Conservation (phyloP, 2,113 vertebrate species). For the Scomber colias region DNA sequence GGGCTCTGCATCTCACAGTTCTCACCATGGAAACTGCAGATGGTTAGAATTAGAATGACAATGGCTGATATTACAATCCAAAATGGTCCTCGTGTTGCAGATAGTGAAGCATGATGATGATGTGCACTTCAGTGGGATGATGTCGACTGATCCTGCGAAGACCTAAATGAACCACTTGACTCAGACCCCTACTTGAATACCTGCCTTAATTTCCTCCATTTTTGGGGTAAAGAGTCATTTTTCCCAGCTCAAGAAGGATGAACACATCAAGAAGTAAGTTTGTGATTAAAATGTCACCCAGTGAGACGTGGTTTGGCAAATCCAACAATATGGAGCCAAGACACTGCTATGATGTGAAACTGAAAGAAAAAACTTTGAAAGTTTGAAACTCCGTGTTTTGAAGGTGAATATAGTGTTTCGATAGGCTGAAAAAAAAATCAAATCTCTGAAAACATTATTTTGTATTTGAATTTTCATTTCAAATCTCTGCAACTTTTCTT, state of each 20-base stretch:
- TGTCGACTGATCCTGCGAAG: background rate
- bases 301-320: conserved; percentile 43
- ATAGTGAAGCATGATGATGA: conserved; percentile 27
- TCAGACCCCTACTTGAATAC: conserved; percentile 13
- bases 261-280: conserved; percentile 15
- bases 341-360: no score
- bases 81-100: conserved; percentile 50
- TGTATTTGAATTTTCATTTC: no score
- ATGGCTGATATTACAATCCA: conserved; percentile 66
- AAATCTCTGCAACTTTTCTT: no score
- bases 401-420: no score
- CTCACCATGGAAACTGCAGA: conserved; percentile 79
- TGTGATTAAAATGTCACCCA: conserved; percentile 43
- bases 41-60: conserved; percentile 68
- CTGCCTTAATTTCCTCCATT: background rate
- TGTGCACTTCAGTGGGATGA: conserved; percentile 22
- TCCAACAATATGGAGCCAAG: background rate
- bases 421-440: no score
- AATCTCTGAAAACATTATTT: no score
- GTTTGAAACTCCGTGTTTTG: no score
- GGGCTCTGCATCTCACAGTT: conserved; percentile 64
- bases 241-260: conserved; percentile 6
- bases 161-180: conserved; percentile 51
- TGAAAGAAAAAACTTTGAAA: no score
- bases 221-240: no score